Percentiles rank a stretch among this genome's conserved stretches.
Conservation (phyloP, 1,140 invertebrate genomes). For the Pachypeltis micranthus region DNA sequence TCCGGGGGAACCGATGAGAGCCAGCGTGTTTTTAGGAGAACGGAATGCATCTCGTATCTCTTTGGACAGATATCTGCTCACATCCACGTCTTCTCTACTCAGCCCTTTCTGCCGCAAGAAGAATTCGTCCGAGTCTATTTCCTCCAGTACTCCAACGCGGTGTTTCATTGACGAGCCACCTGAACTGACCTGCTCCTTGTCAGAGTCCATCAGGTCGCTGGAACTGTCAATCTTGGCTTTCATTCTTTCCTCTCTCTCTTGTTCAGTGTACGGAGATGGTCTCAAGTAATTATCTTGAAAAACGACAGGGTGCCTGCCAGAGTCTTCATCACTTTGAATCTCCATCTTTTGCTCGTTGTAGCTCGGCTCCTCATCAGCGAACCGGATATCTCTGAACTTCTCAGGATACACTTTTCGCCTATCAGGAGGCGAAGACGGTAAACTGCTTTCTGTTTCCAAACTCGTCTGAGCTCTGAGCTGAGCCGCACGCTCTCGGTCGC, state of each 20-base stretch:
- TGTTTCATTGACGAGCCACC: slow-evolving; percentile 39
- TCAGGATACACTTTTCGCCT: slow-evolving; percentile 19
- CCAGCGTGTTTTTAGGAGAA: slow-evolving; percentile 46
- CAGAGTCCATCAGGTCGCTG: slow-evolving; percentile 26
- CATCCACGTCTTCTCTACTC: slow-evolving; percentile 65
- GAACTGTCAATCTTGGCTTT: slow-evolving; percentile 25
- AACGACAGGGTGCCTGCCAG: slow-evolving; percentile 17
- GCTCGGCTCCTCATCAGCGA: slow-evolving; percentile 24
- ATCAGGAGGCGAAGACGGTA: slow-evolving; percentile 16
- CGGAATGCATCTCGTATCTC: slow-evolving; percentile 68
- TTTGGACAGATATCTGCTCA: slow-evolving; percentile 57
- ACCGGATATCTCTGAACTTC: slow-evolving; percentile 24
- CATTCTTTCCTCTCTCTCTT: slow-evolving; percentile 5
- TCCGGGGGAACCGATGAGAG: slow-evolving; percentile 40
- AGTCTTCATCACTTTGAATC: slow-evolving; percentile 22
- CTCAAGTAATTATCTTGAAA: slow-evolving; percentile 28
- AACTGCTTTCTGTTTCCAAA: slow-evolving; percentile 20
- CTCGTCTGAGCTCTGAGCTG: neutral
- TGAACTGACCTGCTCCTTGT: slow-evolving; percentile 38
- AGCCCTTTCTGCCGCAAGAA: slow-evolving; percentile 65
- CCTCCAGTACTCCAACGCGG: slow-evolving; percentile 55
- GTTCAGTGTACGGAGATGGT: slow-evolving; percentile 16
- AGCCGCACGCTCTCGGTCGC: slow-evolving; percentile 13
- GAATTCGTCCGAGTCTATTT: slow-evolving; percentile 76
- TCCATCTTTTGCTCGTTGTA: slow-evolving; percentile 20